phyloP scores from a whole-genome alignment of 2,888 invertebrate species.

The Limnephilus marmoratus region DNA sequence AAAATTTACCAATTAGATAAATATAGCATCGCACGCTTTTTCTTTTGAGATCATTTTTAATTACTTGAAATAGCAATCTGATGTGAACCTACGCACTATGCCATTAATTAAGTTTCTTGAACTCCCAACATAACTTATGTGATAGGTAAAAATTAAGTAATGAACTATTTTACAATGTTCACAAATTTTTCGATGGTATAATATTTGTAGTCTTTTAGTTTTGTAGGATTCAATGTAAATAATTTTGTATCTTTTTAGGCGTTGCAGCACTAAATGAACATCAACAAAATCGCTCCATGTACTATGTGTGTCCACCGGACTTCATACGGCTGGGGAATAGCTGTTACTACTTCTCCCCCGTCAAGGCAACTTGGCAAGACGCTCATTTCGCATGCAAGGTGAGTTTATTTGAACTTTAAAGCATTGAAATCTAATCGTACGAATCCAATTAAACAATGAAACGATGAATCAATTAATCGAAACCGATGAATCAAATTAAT shows the following conservation, averaged over 20 bases:
- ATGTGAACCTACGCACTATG: neutral
- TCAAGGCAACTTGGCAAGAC: constrained; percentile 82
- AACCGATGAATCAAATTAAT: no score
- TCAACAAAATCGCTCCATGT: constrained; percentile 63
- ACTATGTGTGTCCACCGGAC: constrained; percentile 82
- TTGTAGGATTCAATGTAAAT: neutral
- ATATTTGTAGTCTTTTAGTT: neutral
- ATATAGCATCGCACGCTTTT: neutral
- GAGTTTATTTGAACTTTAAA: constrained; percentile 58
- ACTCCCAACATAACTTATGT: neutral
- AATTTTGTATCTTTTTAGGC: neutral
- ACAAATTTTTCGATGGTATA: neutral
- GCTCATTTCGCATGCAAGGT: constrained; percentile 84
- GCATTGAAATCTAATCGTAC: no score
- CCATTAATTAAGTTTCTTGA: neutral
- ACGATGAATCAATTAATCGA: no score
- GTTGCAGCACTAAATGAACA: neutral
- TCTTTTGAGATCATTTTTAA: neutral
- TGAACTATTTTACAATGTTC: neutral
- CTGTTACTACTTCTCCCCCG: constrained; percentile 86
- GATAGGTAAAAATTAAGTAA: neutral
- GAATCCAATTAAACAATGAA: no score
- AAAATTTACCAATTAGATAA: neutral
- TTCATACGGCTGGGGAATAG: constrained; percentile 85
- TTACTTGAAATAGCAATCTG: neutral